Evolutionary conservation across 2,797 vertebrate species (phyloP).

Genomic region (Gymnothorax javanicus): DNA sequence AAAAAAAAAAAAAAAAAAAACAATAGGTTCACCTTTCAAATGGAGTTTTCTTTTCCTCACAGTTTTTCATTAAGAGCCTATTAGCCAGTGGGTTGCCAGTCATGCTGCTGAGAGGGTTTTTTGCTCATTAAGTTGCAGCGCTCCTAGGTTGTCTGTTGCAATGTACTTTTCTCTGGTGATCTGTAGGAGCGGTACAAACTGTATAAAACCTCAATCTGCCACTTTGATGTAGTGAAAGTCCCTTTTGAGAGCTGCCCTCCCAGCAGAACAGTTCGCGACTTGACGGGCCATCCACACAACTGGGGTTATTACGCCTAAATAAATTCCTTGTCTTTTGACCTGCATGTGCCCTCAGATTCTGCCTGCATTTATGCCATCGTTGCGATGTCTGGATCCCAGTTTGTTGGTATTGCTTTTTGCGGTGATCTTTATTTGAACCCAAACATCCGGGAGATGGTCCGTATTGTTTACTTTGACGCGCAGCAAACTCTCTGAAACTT

Average conservation of each 20-base stretch:
- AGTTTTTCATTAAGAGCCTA: background rate
- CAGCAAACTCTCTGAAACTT: background rate
- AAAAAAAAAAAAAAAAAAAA: background rate
- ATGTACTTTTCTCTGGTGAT: background rate
- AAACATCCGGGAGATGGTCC: background rate
- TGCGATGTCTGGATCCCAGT: background rate
- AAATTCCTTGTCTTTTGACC: background rate
- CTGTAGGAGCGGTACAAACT: background rate
- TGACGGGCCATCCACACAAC: background rate
- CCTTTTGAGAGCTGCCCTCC: background rate
- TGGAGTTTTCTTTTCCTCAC: background rate
- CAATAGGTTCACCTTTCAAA: background rate
- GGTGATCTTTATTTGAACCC: background rate
- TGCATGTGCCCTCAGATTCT: background rate
- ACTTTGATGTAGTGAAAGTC: background rate
- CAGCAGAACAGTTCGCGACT: background rate
- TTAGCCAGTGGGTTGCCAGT: background rate
- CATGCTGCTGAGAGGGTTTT: background rate
- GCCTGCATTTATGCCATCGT: background rate
- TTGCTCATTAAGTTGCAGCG: background rate
- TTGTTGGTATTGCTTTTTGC: background rate
- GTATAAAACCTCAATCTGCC: constrained; percentile 15
- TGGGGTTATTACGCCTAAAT: background rate
- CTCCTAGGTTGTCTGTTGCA: constrained; percentile 6
- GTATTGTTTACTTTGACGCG: background rate